Base-by-base conservation (phyloP, 1,140 invertebrate species). In the Brachionus plicatilis region DNA sequence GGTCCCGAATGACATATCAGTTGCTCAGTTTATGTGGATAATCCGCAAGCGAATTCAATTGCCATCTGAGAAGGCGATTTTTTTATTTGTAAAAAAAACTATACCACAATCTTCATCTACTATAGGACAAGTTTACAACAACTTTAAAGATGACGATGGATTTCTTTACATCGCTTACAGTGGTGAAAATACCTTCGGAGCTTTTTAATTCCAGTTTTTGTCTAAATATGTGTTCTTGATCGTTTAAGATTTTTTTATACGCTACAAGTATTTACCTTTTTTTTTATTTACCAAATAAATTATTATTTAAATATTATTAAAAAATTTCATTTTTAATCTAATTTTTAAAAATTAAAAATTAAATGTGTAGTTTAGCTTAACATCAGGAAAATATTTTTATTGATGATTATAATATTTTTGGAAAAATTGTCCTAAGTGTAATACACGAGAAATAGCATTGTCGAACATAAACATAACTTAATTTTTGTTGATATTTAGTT, bases 1-100 rank as follows among this genome's bases (percentile, higher is more conserved):
- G 12, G 90, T 91, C 7, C 91, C 91, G 7, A 88, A 87, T 86
- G 91, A 91, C 85, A 90, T 91, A 65, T 89, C 90, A 75, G 89
- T 91, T n/a, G 91, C 90, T 56, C 91, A 91, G 87, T 91, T 91
- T 84, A 91, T 91, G 90, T 91, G 90, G 90, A 91, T 91, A 33
- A 89, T 91, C 20, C 86, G 91, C 6, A 90, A 91, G 86, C 87
- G 91, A 66, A 90, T 91, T 33, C 88, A 90, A 82, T 85, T 91
- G 11, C 87, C 89, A 6, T 88, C 89, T 47, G 91, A 91, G 82
- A 90, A 90, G 84, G 90, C 91, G n/a, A 90, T 91, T 45, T 91
- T 91, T 83, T 86, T 91, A n/a, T 91, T 91, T 88, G 89, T 91
- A 60, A 89, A 88, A 17, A 90, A 90, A 87, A 88, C 89, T 12